Evolutionary conservation across 1,140 invertebrate species (phyloP).

Genomic region (Bursaphelenchus mucronatus): DNA sequence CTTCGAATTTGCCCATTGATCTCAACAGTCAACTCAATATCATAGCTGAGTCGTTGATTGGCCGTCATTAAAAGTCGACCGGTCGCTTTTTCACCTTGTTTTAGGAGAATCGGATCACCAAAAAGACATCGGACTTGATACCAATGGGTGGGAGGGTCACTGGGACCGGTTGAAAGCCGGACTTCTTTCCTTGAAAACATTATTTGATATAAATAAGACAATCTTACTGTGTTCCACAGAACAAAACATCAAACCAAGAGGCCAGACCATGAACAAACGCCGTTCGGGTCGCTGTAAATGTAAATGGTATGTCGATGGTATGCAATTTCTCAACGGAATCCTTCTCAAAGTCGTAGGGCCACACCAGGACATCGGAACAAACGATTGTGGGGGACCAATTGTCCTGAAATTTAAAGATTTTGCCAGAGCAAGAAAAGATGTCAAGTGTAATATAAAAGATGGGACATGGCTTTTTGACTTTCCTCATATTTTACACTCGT

Average conservation of each 20-base stretch:
- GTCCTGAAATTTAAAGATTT: conserved; percentile 66
- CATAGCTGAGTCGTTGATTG: conserved; percentile 96
- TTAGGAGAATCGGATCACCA: conserved; percentile 85
- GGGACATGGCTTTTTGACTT: too few species aligned
- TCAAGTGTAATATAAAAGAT: conserved; percentile 2
- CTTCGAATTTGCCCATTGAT: conserved; percentile 72
- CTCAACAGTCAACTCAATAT: conserved; percentile 90
- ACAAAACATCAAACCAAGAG: conserved; percentile 99
- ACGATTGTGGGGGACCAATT: conserved; percentile 97
- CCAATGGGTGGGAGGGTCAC: conserved; percentile 98
- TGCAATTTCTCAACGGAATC: conserved; percentile 90
- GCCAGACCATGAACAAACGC: conserved; percentile 93
- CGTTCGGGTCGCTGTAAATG: conserved; percentile 84
- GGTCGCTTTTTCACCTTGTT: conserved; percentile 83
- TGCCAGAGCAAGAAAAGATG: neutral
- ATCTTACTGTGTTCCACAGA: conserved; percentile 75
- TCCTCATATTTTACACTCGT: too few species aligned
- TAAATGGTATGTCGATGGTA: conserved; percentile 87
- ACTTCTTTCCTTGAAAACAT: conserved; percentile 64
- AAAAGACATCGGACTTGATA: conserved; percentile 96
- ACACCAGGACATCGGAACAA: conserved; percentile 85
- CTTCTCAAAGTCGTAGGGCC: conserved; percentile 89
- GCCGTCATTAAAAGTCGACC: conserved; percentile 82
- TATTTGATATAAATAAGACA: neutral
- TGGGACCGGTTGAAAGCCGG: conserved; percentile 96